Percentiles rank a stretch among this genome's conserved stretches.
phyloP scores from a whole-genome alignment of 2,113 vertebrate genomes.

The Sakesphorus luctuosus region DNA sequence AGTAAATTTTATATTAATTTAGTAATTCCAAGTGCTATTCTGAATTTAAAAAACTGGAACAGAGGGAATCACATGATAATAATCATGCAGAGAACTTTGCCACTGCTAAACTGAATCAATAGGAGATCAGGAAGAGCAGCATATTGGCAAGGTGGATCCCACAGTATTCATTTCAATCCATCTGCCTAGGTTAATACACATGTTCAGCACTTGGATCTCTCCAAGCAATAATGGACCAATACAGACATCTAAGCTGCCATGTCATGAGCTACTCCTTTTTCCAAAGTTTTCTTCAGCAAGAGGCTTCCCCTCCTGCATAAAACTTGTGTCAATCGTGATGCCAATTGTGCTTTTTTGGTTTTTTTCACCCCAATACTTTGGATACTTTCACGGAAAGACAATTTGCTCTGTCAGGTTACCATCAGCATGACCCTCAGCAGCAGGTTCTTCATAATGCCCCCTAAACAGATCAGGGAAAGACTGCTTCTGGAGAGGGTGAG shows the following conservation, averaged over 20 bases:
- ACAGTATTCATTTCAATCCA: not conserved
- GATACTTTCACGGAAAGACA: not conserved
- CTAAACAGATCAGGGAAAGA: not conserved
- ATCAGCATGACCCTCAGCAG: not conserved
- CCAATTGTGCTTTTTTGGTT: not conserved
- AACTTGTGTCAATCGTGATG: not conserved
- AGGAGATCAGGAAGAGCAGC: not conserved
- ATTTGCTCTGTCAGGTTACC: not conserved
- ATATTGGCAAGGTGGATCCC: not conserved
- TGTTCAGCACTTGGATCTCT: accelerated
- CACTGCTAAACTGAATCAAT: not conserved
- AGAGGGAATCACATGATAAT: not conserved
- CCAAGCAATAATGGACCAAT: not conserved
- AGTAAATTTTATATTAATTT: not conserved
- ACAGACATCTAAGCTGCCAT: not conserved
- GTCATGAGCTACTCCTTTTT: not conserved
- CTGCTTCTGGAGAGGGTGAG: not conserved
- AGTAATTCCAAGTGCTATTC: not conserved
- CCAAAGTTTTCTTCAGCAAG: not conserved
- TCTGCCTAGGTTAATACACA: not conserved
- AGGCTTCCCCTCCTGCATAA: not conserved
- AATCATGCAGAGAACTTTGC: not conserved
- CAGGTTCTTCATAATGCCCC: not conserved
- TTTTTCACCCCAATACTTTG: not conserved
- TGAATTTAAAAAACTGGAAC: not conserved